These are phyloP conservation scores for Channallabes apus DNA, from an alignment of 2,797 vertebrate species.

Conservation along the genomic window DNA sequence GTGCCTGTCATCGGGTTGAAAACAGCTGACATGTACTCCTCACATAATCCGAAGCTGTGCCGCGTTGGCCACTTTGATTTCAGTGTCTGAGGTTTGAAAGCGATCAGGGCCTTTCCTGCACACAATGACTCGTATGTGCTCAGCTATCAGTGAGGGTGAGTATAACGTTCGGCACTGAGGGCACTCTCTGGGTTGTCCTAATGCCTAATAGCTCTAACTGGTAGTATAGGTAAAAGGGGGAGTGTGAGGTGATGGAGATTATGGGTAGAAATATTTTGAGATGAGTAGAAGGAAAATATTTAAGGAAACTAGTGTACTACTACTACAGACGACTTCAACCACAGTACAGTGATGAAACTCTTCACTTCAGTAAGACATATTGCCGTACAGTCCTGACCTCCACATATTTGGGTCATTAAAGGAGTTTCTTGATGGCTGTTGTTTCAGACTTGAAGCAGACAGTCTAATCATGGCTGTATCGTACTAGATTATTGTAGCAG, in stretches of 20 bases:
- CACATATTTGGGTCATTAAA: no score
- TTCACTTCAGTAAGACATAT: no score
- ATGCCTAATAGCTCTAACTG: conserved; percentile 35
- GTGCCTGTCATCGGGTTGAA: conserved; percentile 68
- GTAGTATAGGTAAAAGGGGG: conserved; percentile 37
- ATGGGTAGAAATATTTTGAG: background rate
- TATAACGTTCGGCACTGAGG: conserved; percentile 40
- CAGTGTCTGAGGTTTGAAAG: conserved; percentile 47
- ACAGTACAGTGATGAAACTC: no score
- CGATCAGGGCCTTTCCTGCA: conserved; percentile 57
- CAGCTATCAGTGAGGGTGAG: conserved; percentile 37
- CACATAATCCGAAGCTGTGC: conserved; percentile 39
- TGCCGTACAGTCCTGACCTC: no score
- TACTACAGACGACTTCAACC: no score
- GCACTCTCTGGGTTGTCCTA: conserved; percentile 37
- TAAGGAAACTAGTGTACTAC: no score
- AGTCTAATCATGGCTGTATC: no score
- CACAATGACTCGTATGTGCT: conserved; percentile 45
- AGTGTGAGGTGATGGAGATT: conserved; percentile 49
- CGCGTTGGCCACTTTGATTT: conserved; percentile 51
- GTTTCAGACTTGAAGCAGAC: no score
- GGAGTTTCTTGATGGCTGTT: no score
- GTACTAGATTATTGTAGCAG: no score
- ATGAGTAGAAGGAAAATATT: background rate
- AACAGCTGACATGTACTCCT: conserved; percentile 49